Conservation (phyloP, 1,140 invertebrate species). For the Caenorhabditis elegans region WBcel235 BX284606.5:5026501-5027000, state of each 20-base stretch:
- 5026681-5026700: constrained; percentile 37
- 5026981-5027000: too few relatives aligned
- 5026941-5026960: constrained; percentile 37
- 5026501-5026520: neutral
- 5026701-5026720: constrained; percentile 11
- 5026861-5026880: constrained; percentile 30
- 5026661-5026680: constrained; percentile 41
- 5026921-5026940: constrained; percentile 35
- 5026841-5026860: constrained; percentile 20
- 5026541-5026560: neutral
- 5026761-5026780: constrained; percentile 29
- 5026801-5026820: neutral
- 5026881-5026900: constrained; percentile 35
- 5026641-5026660: constrained; percentile 37
- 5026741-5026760: constrained; percentile 39
- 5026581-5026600: neutral
- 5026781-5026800: neutral
- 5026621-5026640: neutral
- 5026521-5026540: neutral
- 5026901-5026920: constrained; percentile 38
- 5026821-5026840: constrained; percentile 38
- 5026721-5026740: constrained; percentile 39
- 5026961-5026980: constrained; percentile 39
- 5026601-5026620: neutral
- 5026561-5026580: neutral